Conservation (phyloP, 2,797 vertebrate species). For the Oryzias sinensis region DNA sequence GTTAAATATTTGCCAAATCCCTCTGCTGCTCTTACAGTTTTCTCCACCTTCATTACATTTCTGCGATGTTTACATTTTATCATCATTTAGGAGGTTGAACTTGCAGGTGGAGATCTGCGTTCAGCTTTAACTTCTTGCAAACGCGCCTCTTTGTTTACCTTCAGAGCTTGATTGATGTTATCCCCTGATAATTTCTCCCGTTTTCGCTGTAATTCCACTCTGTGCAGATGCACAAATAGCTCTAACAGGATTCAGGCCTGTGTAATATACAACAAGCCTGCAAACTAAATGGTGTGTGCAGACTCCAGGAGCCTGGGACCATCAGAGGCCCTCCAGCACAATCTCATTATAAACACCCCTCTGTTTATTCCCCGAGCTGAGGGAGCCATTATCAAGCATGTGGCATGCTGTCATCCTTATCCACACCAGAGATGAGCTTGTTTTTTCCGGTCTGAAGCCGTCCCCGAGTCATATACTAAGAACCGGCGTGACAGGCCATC, state of each 20-base stretch:
- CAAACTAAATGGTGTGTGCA: slow-evolving; percentile 54
- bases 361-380: slow-evolving; percentile 62
- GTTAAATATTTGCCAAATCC: slow-evolving; percentile 9
- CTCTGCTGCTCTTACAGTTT: neutral
- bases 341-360: slow-evolving; percentile 68
- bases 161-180: slow-evolving; percentile 33
- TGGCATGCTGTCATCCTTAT: slow-evolving; percentile 62
- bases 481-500: slow-evolving; percentile 68
- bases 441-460: slow-evolving; percentile 48
- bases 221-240: slow-evolving; percentile 52
- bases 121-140: slow-evolving; percentile 9
- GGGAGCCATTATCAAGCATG: slow-evolving; percentile 66
- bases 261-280: slow-evolving; percentile 38
- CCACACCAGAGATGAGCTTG: slow-evolving; percentile 58
- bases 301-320: slow-evolving; percentile 44
- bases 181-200: slow-evolving; percentile 33
- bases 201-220: slow-evolving; percentile 33
- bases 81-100: slow-evolving; percentile 1
- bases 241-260: slow-evolving; percentile 41
- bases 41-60: slow-evolving; percentile 7
- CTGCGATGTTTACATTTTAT: slow-evolving; percentile 2
- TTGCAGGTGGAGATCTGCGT: neutral
- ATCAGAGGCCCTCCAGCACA: slow-evolving; percentile 53
- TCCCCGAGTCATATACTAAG: slow-evolving; percentile 48
- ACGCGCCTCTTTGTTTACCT: slow-evolving; percentile 48